Base-by-base conservation (phyloP, 2,888 invertebrate species). In the Drosophila picticornis region DNA sequence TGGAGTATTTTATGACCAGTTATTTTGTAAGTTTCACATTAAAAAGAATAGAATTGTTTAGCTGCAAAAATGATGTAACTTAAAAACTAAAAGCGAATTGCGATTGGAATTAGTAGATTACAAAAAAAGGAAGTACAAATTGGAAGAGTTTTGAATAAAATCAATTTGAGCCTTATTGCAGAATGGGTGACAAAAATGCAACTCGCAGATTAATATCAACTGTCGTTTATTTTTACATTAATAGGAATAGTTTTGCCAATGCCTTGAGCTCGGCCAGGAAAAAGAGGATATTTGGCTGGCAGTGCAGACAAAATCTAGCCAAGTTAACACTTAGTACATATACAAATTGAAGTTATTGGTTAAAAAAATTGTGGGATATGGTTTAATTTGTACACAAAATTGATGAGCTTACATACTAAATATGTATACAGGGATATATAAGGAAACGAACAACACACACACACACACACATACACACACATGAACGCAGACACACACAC, bases 371-470 rank as follows among this genome's bases (percentile, higher is more conserved):
- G 25, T 72, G 63, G 72, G 75, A 74, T 74, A 74, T 67, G 75
- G 31, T 58, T 62, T 62, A 46, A 32, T 74, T 74, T 74, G 74
- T 74, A 74, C 74, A 74, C 19, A 73, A 61, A 73, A 66, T 65
- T 29, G 19, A 51, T 65, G 31, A 40, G 34, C 64, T 72, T 72
- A 72, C 27, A 27, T 5, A 25, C 72, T 72, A 72, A 51, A 32
- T 29, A 50, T 29, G 10, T 50, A 50, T 48, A 40, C 34, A n/a
- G 22, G 48, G 25, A 25, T 60, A 51, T 60, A 51, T 19, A 19
- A 27, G 59, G 13, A 58, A 56, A 25, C 29, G 31, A 72, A 36
- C 58, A 55, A 59, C 43, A 46, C 11, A 22, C 32, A 46, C 51
- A 63, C 4, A 34, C 25, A 32, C 32, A 56, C 11, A 9, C 4